These are phyloP conservation scores for Trochalopteron elliotii DNA, from an alignment of 2,113 vertebrate species.

Conservation along the genomic window DNA sequence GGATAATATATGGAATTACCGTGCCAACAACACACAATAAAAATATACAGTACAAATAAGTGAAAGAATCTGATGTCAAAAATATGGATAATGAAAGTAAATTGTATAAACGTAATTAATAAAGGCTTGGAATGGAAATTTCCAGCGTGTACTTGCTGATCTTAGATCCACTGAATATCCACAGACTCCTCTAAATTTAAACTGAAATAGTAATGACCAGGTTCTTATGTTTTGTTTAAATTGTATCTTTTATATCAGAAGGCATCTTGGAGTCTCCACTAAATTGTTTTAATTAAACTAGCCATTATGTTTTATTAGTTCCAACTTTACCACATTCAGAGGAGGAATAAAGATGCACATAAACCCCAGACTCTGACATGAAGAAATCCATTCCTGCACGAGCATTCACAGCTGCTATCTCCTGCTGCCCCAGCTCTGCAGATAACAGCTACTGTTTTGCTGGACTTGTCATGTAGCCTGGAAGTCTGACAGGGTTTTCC, in stretches of 20 bases:
- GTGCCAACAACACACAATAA: conserved; percentile 59
- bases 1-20: conserved; percentile 31
- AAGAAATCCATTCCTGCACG: neutral
- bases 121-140: conserved; percentile 61
- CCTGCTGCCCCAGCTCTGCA: conserved; percentile 2
- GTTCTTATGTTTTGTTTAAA: conserved; percentile 19
- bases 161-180: neutral
- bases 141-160: conserved; percentile 23
- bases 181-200: conserved; percentile 17
- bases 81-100: conserved; percentile 46
- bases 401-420: neutral
- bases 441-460: conserved; percentile 55
- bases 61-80: conserved; percentile 59
- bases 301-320: conserved; percentile 41
- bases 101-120: conserved; percentile 58
- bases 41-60: conserved; percentile 61
- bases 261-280: conserved; percentile 44
- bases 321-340: conserved; percentile 9
- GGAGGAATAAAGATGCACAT: conserved; percentile 5
- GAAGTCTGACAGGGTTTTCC: neutral
- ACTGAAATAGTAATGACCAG: neutral
- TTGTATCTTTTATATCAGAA: conserved; percentile 32
- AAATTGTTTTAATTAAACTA: conserved; percentile 60
- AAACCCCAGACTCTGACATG: neutral
- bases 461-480: conserved; percentile 13